Evolutionary conservation across 1,140 invertebrate genomes (phyloP), one percentile per base, ranked within the genome.

Genomic region (Drosophila pachea): DNA sequence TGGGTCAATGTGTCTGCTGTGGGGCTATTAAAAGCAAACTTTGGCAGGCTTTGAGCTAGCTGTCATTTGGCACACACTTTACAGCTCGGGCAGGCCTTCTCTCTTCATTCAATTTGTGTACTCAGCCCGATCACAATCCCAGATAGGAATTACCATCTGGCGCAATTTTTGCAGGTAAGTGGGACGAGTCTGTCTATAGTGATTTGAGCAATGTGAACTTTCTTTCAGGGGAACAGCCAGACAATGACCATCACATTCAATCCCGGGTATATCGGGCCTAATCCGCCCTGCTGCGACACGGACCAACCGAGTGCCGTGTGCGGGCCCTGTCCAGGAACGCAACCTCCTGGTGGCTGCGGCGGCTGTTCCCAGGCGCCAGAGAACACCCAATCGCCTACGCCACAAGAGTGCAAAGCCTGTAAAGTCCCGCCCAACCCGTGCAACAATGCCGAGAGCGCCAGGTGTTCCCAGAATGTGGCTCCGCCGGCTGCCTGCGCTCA

Each of bases 191-290:
- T 9, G 14, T 55, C 2, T 12, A 7, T n/a, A n/a, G 31, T 32
- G 8, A 12, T 4, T 40, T 22, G 5, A n/a, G 12, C 31, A 2
- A 50, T 50, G 1, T 11, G 7, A 33, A 0, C 4, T 4, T 2
- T 11, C n/a, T 14, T 16, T 35, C 29, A 32, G 54, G 40, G n/a
- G 33, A 56, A 11, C 31, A 9, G 40, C 14, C 50, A 38, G n/a
- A n/a, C n/a, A n/a, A n/a, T n/a, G n/a, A n/a, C n/a, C n/a, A n/a
- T n/a, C n/a, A n/a, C n/a, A n/a, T n/a, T n/a, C n/a, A n/a, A n/a
- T n/a, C n/a, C n/a, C n/a, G n/a, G n/a, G n/a, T n/a, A 83, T 29
- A 83, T 84, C 60, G 78, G 79, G 11, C 75, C 75, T 43, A 35
- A 64, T 61, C 79, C 78, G 4, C 78, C 78, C 6, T 78, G 79